A percentile compares a stretch with the other conserved stretches of the same genome.
Evolutionary conservation across 2,888 invertebrate genomes (phyloP).

Genomic region (Pharmacophagus antenor): DNA sequence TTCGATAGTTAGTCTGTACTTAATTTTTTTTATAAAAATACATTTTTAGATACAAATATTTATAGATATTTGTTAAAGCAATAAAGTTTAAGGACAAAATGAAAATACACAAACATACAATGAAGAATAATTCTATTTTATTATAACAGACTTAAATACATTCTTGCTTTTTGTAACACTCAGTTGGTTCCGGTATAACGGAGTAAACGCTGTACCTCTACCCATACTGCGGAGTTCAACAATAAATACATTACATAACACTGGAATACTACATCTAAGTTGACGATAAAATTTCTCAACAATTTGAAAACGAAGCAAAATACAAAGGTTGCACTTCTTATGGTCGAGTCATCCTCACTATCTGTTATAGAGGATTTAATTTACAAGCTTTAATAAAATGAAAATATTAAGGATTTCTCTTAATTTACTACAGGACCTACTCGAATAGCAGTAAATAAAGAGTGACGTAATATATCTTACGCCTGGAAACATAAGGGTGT

Average conservation of each 20-base stretch:
- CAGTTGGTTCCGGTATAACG: constrained; percentile 53
- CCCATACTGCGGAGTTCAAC: constrained; percentile 59
- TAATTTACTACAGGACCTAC: too few relatives aligned
- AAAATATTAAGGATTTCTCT: too few relatives aligned
- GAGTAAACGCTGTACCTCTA: constrained; percentile 30
- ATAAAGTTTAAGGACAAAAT: constrained; percentile 35
- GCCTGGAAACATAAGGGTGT: too few relatives aligned
- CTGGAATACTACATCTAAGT: constrained; percentile 60
- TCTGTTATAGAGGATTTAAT: background rate
- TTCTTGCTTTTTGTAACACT: constrained; percentile 66
- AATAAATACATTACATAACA: constrained; percentile 71
- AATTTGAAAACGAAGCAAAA: background rate
- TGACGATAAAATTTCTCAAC: constrained; percentile 29
- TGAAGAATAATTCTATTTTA: constrained; percentile 64
- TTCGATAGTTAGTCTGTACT: too few relatives aligned
- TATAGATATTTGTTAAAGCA: background rate
- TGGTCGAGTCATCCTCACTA: background rate
- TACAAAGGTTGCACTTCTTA: background rate
- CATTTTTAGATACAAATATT: too few relatives aligned
- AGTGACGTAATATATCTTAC: too few relatives aligned
- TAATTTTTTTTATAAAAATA: too few relatives aligned
- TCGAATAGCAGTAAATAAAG: too few relatives aligned
- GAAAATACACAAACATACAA: constrained; percentile 42
- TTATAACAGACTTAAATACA: constrained; percentile 79
- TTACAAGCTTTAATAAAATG: background rate